Percentiles rank a stretch among this genome's conserved stretches.
Conservation (phyloP, 2,113 vertebrate genomes). For the Leucoraja erinaceus region DNA sequence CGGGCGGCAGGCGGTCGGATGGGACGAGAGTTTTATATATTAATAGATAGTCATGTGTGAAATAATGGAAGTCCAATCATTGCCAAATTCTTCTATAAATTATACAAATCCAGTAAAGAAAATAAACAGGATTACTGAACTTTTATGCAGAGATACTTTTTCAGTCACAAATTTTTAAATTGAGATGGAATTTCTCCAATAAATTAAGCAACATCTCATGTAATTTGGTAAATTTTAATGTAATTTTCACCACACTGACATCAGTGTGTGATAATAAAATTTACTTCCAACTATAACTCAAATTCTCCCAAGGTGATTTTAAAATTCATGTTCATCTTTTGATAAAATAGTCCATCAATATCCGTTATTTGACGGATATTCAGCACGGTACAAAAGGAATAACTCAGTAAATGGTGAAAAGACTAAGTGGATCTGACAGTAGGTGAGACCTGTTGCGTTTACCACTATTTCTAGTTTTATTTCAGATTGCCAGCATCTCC, state of each 20-base stretch:
- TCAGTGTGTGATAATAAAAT: not conserved
- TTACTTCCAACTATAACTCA: not conserved
- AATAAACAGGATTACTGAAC: not conserved
- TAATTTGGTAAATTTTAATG: not conserved
- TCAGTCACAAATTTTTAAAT: not conserved
- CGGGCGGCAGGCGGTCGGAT: no score
- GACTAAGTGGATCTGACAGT: no score
- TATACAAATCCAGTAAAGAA: not conserved
- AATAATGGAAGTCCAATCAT: not conserved
- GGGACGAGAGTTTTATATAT: no score
- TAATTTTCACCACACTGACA: not conserved
- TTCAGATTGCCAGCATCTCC: no score
- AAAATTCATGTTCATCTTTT: not conserved
- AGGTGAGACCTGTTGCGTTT: no score
- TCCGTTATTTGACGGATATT: no score
- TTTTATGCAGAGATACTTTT: not conserved
- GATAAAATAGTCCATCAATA: not conserved
- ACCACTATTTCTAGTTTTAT: no score
- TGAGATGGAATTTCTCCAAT: not conserved
- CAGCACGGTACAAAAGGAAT: no score
- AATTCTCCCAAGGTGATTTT: not conserved
- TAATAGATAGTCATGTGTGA: not conserved
- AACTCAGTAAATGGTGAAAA: no score
- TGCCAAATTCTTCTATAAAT: not conserved
- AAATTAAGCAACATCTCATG: not conserved